Evolutionary conservation across 2,797 vertebrate genomes (phyloP).

Genomic region (Menidia menidia): DNA sequence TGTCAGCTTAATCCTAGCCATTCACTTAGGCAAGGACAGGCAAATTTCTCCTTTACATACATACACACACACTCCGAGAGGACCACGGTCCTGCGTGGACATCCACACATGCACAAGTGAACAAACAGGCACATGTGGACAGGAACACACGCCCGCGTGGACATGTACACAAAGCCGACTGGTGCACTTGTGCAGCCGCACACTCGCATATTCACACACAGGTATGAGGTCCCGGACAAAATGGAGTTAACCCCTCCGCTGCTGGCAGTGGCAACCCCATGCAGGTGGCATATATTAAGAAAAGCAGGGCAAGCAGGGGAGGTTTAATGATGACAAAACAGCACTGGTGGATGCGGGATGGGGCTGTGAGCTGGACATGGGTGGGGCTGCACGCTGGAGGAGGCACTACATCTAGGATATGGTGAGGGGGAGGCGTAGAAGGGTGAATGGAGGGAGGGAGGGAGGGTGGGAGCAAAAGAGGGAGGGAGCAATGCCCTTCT

Average conservation of each 20-base stretch:
- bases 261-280: slow-evolving; percentile 64
- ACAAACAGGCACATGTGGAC: slow-evolving; percentile 63
- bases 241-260: slow-evolving; percentile 90
- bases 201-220: slow-evolving; percentile 69
- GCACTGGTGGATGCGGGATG: slow-evolving; percentile 62
- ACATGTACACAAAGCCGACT: slow-evolving; percentile 69
- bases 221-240: slow-evolving; percentile 75
- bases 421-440: slow-evolving; percentile 47
- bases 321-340: slow-evolving; percentile 83
- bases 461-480: slow-evolving; percentile 17
- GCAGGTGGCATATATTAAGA: slow-evolving; percentile 79
- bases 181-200: slow-evolving; percentile 45
- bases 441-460: slow-evolving; percentile 27
- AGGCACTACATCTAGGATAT: slow-evolving; percentile 57
- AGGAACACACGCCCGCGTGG: slow-evolving; percentile 65
- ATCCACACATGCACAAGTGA: slow-evolving; percentile 58
- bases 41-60: slow-evolving; percentile 99
- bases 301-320: slow-evolving; percentile 70
- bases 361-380: slow-evolving; percentile 70
- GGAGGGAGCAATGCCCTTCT: slow-evolving; percentile 31
- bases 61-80: slow-evolving; percentile 76
- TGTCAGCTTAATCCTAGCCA: slow-evolving; percentile 99
- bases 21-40: slow-evolving; percentile 99
- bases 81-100: slow-evolving; percentile 59
- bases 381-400: slow-evolving; percentile 60